phyloP scores from a whole-genome alignment of 2,888 invertebrate species.

The Napeogenes inachia region DNA sequence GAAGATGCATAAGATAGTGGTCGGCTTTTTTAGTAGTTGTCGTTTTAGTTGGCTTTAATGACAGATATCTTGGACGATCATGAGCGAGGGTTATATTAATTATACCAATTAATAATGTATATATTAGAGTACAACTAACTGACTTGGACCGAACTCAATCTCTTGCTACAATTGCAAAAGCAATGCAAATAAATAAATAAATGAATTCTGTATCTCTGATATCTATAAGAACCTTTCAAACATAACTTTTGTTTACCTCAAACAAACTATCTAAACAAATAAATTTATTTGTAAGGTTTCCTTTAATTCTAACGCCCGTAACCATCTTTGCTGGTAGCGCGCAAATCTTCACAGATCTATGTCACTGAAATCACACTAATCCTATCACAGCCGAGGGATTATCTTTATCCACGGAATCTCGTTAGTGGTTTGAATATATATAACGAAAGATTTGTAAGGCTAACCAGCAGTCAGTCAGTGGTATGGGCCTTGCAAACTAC shows the following conservation, averaged over 20 bases:
- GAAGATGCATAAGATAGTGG: too few species aligned
- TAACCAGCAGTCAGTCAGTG: slow-evolving; percentile 70
- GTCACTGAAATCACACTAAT: slow-evolving; percentile 63
- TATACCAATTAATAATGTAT: too few species aligned
- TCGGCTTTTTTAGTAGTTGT: too few species aligned
- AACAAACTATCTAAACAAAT: slow-evolving; percentile 22
- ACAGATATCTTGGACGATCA: too few species aligned
- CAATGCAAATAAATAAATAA: slow-evolving; percentile 7
- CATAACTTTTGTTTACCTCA: slow-evolving; percentile 15
- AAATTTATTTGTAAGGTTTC: slow-evolving; percentile 40
- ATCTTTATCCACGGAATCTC: slow-evolving; percentile 64
- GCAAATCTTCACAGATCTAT: slow-evolving; percentile 58
- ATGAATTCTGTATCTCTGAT: background rate
- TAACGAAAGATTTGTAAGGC: slow-evolving; percentile 38
- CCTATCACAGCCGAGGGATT: slow-evolving; percentile 59
- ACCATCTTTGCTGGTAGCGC: slow-evolving; percentile 33
- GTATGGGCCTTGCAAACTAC: slow-evolving; percentile 59
- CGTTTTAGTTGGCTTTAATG: too few species aligned
- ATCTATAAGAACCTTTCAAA: background rate
- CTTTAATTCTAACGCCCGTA: slow-evolving; percentile 33
- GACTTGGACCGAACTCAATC: too few species aligned
- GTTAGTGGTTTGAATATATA: slow-evolving; percentile 60
- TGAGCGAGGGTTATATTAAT: too few species aligned
- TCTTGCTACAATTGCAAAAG: background rate
- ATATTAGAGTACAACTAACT: too few species aligned